phyloP scores from a whole-genome alignment of 2,888 invertebrate species.

The Barypeithes pellucidus region DNA sequence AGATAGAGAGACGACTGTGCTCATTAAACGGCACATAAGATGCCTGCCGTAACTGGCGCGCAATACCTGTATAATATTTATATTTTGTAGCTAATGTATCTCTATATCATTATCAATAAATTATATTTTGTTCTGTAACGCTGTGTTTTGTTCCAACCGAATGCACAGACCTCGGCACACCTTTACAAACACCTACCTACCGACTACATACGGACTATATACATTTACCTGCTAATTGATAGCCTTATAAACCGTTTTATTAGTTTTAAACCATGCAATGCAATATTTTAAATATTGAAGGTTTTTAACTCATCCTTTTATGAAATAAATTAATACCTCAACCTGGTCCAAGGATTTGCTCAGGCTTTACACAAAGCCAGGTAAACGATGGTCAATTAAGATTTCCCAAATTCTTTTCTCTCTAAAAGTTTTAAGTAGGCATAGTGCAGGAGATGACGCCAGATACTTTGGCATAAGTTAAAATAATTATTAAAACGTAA shows the following conservation, averaged over 20 bases:
- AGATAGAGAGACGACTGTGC: slow-evolving; percentile 68
- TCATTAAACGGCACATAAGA: slow-evolving; percentile 62
- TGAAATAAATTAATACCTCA: too few species aligned
- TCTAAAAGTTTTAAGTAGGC: too few species aligned
- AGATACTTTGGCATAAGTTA: too few species aligned
- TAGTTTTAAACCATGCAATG: too few species aligned
- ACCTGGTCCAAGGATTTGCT: too few species aligned
- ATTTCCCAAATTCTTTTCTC: too few species aligned
- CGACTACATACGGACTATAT: slow-evolving; percentile 33
- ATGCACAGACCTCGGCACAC: slow-evolving; percentile 62
- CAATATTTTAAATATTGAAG: too few species aligned
- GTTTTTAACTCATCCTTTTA: too few species aligned
- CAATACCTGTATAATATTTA: slow-evolving; percentile 70
- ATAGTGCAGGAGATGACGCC: too few species aligned
- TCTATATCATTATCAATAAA: slow-evolving; percentile 71
- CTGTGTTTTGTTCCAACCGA: slow-evolving; percentile 57
- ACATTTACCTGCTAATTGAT: slow-evolving; percentile 22
- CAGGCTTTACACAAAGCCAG: too few species aligned
- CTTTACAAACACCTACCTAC: slow-evolving; percentile 53
- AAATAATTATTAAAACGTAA: too few species aligned
- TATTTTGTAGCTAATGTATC: slow-evolving; percentile 68
- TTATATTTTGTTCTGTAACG: slow-evolving; percentile 70
- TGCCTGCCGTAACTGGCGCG: slow-evolving; percentile 58
- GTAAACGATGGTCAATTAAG: too few species aligned
- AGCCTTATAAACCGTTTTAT: slow-evolving; percentile 5